phyloP scores from a whole-genome alignment of 1,140 invertebrate genomes.

The Onthophagus taurus region DNA sequence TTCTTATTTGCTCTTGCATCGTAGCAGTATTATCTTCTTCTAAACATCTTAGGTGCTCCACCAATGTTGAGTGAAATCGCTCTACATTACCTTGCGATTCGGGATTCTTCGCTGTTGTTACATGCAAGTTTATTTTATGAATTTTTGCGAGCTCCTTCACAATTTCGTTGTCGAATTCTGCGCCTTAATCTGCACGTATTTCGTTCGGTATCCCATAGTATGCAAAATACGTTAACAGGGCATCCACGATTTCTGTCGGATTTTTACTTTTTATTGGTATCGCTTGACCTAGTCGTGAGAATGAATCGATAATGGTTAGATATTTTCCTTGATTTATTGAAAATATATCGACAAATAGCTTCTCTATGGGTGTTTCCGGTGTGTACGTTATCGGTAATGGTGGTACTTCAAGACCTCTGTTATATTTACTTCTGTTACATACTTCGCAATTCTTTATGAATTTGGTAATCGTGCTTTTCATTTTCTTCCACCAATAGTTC shows the following conservation, averaged over 20 bases:
- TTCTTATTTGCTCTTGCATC: no score
- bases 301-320: conserved; percentile 9
- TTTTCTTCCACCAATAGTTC: conserved; percentile 3
- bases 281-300: conserved; percentile 11
- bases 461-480: conserved; percentile 1
- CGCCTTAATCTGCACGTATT: background rate
- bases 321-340: conserved; percentile 18
- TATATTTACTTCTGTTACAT: conserved; percentile 28
- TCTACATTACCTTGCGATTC: no score
- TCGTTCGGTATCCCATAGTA: conserved; percentile 4
- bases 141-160: no score
- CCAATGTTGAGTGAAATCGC: no score
- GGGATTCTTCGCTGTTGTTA: no score
- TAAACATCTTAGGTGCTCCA: no score
- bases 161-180: no score
- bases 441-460: conserved; percentile 12
- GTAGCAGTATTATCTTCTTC: no score
- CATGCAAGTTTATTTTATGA: no score
- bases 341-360: conserved; percentile 27
- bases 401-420: conserved; percentile 24
- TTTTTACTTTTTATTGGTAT: conserved; percentile 4
- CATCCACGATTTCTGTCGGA: conserved; percentile 3
- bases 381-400: conserved; percentile 21
- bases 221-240: conserved; percentile 5
- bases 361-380: conserved; percentile 29